Evolutionary conservation across 2,113 vertebrate genomes (phyloP).

Genomic region (Crotalus horridus): DNA sequence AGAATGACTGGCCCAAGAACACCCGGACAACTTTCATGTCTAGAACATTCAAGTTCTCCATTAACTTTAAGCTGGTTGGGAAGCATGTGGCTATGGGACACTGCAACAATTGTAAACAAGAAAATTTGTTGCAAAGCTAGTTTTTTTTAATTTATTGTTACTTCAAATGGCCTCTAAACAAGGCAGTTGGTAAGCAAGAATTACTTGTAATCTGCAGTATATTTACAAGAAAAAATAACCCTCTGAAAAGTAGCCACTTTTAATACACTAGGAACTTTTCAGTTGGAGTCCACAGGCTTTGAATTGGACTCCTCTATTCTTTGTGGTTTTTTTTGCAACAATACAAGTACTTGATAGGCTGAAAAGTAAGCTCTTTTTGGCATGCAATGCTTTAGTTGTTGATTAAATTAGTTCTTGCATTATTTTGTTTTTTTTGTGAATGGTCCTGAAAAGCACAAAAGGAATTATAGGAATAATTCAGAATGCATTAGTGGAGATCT

Average conservation of each 20-base stretch:
- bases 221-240: background rate
- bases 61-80: background rate
- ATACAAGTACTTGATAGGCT: background rate
- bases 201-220: background rate
- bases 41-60: background rate
- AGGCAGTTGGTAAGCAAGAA: background rate
- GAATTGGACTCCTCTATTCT: background rate
- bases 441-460: background rate
- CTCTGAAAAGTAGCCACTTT: background rate
- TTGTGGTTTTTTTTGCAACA: background rate
- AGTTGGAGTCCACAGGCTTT: background rate
- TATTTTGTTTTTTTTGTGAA: background rate
- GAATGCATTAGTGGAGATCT: background rate
- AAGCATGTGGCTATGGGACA: background rate
- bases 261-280: background rate
- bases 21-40: background rate
- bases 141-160: background rate
- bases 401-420: background rate
- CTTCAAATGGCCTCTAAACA: background rate
- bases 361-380: background rate
- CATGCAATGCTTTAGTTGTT: background rate
- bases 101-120: background rate
- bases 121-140: background rate
- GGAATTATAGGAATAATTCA: background rate
- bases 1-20: background rate